These are phyloP conservation scores for Sussaba pulchella DNA, from an alignment of 2,888 invertebrate species.

Conservation along the genomic window DNA sequence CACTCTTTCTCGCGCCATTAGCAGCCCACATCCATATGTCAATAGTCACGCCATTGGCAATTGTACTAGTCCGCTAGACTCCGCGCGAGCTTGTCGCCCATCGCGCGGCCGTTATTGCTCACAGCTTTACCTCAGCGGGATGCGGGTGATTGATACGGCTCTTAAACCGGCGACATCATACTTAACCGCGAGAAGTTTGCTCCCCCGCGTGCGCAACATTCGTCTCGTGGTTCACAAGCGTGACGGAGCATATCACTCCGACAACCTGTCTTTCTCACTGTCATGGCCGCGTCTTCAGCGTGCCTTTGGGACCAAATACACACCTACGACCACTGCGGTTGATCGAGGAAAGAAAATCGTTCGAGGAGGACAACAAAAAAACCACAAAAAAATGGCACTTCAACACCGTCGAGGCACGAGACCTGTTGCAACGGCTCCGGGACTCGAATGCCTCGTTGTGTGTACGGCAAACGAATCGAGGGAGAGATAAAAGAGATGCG, in stretches of 20 bases:
- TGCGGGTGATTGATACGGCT: conserved; percentile 54
- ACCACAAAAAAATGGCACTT: conserved; percentile 54
- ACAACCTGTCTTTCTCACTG: conserved; percentile 33
- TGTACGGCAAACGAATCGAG: conserved; percentile 32
- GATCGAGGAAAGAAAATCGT: too few relatives aligned
- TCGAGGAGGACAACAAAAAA: too few relatives aligned
- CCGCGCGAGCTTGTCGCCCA: conserved; percentile 5
- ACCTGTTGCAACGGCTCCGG: conserved; percentile 26
- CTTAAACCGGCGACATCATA: conserved; percentile 64
- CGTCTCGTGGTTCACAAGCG: conserved; percentile 42
- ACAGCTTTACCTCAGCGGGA: conserved; percentile 23
- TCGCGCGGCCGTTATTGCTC: conserved; percentile 1
- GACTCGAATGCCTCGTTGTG: conserved; percentile 14
- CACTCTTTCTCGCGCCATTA: too few relatives aligned
- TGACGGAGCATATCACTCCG: conserved; percentile 51
- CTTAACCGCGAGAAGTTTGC: conserved; percentile 54
- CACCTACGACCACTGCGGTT: too few relatives aligned
- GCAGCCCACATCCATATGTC: too few relatives aligned
- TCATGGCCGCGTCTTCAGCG: not conserved
- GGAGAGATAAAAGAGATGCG: conserved; percentile 7
- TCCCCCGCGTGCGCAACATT: conserved; percentile 60
- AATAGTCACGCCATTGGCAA: too few relatives aligned
- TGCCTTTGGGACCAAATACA: too few relatives aligned
- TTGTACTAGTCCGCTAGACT: not conserved
- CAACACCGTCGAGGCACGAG: conserved; percentile 49